These are phyloP conservation scores for Andrena chrysosceles DNA, from an alignment of 2,888 invertebrate species.

Conservation along the genomic window DNA sequence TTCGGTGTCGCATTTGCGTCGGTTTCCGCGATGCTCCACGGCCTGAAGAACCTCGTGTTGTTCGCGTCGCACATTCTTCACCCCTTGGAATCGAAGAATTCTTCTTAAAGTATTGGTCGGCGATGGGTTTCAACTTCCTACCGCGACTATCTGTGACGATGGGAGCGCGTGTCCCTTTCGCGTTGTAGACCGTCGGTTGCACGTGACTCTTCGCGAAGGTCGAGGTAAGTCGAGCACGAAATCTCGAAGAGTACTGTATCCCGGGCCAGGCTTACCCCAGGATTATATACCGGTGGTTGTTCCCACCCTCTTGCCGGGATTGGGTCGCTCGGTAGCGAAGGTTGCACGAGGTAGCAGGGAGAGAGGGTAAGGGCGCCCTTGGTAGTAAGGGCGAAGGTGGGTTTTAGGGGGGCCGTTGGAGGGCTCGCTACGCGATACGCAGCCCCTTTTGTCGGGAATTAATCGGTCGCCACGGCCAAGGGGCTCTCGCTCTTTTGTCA, in stretches of 20 bases:
- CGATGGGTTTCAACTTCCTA: neutral
- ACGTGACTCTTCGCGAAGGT: neutral
- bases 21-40: slow-evolving; percentile 68
- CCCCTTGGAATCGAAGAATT: neutral
- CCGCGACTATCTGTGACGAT: neutral
- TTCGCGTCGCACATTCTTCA: slow-evolving; percentile 31
- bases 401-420: slow-evolving; percentile 71
- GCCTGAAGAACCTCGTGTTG: slow-evolving; percentile 71
- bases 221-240: neutral
- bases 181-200: neutral
- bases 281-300: slow-evolving; percentile 62
- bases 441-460: slow-evolving; percentile 75
- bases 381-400: slow-evolving; percentile 62
- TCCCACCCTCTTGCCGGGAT: slow-evolving; percentile 75
- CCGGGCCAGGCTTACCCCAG: slow-evolving; percentile 29
- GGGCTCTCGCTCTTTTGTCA: slow-evolving; percentile 56
- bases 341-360: slow-evolving; percentile 25
- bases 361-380: slow-evolving; percentile 46
- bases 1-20: neutral
- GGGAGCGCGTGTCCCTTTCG: neutral
- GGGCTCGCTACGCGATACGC: slow-evolving; percentile 68
- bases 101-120: neutral
- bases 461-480: slow-evolving; percentile 71
- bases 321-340: slow-evolving; percentile 73
- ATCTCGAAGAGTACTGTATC: slow-evolving; percentile 21